A percentile compares a stretch with the other conserved stretches of the same genome.
Conservation (phyloP, 2,888 invertebrate species). For the Gasteruption jaculator region DNA sequence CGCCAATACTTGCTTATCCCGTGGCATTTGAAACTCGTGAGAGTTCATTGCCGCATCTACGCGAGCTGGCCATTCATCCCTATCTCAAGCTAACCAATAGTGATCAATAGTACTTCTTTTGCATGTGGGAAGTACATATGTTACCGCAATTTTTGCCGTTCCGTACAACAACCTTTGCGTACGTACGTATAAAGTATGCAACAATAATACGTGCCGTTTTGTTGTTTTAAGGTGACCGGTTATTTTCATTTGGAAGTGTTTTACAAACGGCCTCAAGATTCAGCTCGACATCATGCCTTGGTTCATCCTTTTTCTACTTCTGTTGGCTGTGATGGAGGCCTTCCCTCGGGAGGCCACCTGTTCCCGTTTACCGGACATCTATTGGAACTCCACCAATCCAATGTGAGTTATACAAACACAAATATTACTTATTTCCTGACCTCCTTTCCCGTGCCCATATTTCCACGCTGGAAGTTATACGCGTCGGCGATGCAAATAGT, state of each 20-base stretch:
- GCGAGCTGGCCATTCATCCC: constrained; percentile 6
- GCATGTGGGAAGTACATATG: no score
- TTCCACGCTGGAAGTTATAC: not conserved
- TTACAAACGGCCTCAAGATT: constrained; percentile 48
- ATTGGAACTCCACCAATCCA: constrained; percentile 58
- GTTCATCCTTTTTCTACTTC: constrained; percentile 54
- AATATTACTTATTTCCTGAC: no score
- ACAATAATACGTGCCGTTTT: constrained; percentile 4
- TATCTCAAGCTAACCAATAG: no score
- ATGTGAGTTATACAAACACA: constrained; percentile 57
- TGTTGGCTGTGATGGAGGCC: constrained; percentile 55
- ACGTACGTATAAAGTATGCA: no score
- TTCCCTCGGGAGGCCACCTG: constrained; percentile 54
- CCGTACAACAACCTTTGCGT: no score
- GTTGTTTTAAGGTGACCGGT: constrained; percentile 37
- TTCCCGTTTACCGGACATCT: constrained; percentile 55
- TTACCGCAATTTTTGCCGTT: no score
- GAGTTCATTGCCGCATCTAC: no score
- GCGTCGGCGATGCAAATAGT: not conserved
- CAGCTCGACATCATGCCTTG: constrained; percentile 54
- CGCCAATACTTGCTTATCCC: no score
- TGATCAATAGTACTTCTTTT: constrained; percentile 4
- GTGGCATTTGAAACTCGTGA: no score
- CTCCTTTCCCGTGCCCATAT: constrained; percentile 1
- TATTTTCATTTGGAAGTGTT: constrained; percentile 36